phyloP scores from a whole-genome alignment of 2,797 vertebrate genomes.

The Pyrocephalus nanus region DNA sequence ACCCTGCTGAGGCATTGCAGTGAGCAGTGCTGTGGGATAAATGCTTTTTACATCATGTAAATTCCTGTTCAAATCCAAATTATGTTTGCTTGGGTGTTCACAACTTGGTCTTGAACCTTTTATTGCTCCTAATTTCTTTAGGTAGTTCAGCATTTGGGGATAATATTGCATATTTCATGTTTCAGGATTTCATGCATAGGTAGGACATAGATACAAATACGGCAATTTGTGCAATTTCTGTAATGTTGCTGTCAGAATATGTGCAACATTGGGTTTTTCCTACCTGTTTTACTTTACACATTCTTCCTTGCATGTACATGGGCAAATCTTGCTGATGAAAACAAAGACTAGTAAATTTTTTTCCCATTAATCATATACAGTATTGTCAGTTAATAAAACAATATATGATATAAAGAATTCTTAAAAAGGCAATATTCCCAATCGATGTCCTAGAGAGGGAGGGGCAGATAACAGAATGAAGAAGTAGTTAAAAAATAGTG shows the following conservation, averaged over 20 bases:
- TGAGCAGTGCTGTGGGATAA: not conserved
- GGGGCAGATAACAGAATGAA: not conserved
- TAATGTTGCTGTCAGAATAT: not conserved
- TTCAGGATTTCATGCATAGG: not conserved
- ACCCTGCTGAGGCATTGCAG: not conserved
- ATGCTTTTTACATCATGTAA: not conserved
- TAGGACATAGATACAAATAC: not conserved
- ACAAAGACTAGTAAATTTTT: not conserved
- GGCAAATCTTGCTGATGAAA: not conserved
- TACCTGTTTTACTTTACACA: not conserved
- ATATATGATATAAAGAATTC: not conserved
- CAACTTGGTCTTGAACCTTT: not conserved
- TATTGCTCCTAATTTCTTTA: not conserved
- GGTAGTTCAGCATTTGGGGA: not conserved
- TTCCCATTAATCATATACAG: not conserved
- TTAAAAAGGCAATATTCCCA: not conserved
- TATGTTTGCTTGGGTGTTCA: not conserved
- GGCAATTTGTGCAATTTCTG: not conserved
- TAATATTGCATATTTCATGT: not conserved
- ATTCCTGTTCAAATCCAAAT: not conserved
- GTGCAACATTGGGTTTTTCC: not conserved
- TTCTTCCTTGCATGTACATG: not conserved
- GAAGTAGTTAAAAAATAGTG: not conserved
- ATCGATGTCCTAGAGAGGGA: not conserved
- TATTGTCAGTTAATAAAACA: not conserved